Evolutionary conservation across 2,113 vertebrate genomes (phyloP), one percentile per base, ranked within the genome.

Genomic region (Aegotheles bennettii): DNA sequence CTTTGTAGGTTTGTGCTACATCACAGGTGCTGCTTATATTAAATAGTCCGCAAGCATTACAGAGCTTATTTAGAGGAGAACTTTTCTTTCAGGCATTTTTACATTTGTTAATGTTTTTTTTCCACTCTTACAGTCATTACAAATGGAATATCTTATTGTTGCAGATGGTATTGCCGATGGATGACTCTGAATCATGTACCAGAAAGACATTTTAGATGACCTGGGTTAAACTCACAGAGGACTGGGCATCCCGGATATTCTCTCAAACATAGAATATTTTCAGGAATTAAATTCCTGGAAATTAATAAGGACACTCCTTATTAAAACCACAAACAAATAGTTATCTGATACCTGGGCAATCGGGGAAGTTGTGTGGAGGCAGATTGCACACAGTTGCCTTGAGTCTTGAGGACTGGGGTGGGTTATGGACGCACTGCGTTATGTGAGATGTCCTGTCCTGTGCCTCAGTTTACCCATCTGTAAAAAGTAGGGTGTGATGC

Each of bases 1-100:
- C 84, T 93, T 94, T 84, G 75, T 96, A 94, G 96, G 93, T 84
- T 73, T 79, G 64, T 91, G 68, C 90, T 78, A 45, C 21, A 15
- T 91, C 92, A 47, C 57, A 48, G 19, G 20, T 64, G 45, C 90
- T 93, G 93, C 91, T 84, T 70, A 3, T 54, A 61, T 90, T 56
- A 73, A 84, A 33, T 65, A 59, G 57, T 67, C 74, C 68, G 69
- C 54, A 60, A 87, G 63, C 35, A 57, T 92, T 95, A n/a, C 43
- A 51, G 43, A 86, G 56, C 48, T 90, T 95, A 51, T 93, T 74
- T 86, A 56, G 50, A 78, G 29, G 26, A 56, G 11, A 84, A 53
- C 38, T 90, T 95, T 84, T 74, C 53, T 90, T 84, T 90, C 70
- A 69, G 42, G 24, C 36, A 70, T 69, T 93, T 97, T 90, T 45